phyloP scores from a whole-genome alignment of 2,797 vertebrate species.

The Rousettus madagascariensis region DNA sequence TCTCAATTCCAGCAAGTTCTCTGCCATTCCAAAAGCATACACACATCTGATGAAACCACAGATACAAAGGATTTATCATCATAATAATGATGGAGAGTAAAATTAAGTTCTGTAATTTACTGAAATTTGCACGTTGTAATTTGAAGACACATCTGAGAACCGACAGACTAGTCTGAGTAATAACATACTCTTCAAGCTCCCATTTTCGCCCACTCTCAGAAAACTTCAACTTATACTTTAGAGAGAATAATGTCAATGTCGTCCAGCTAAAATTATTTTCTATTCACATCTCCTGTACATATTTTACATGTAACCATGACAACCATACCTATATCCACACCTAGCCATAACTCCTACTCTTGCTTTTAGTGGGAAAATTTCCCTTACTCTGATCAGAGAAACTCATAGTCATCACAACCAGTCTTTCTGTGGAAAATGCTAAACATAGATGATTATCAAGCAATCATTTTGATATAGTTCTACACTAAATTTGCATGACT shows the following conservation, averaged over 20 bases:
- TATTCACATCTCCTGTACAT: not conserved
- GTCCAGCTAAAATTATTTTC: not conserved
- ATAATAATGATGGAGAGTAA: not conserved
- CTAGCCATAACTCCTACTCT: not conserved
- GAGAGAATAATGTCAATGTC: not conserved
- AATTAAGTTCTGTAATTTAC: not conserved
- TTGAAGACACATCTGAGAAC: conserved; percentile 8
- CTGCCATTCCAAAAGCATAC: not conserved
- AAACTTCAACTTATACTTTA: conserved; percentile 5
- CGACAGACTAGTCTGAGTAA: not conserved
- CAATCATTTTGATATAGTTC: not conserved
- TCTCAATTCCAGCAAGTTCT: not conserved
- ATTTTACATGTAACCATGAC: not conserved
- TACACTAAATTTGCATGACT: not conserved
- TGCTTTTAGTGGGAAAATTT: not conserved
- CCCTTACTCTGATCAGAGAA: not conserved
- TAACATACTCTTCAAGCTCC: not conserved
- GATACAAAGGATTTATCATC: not conserved
- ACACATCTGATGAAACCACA: not conserved
- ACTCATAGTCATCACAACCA: not conserved
- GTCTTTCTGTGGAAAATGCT: not conserved
- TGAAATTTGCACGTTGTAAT: not conserved
- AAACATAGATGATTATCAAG: not conserved
- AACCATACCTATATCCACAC: not conserved
- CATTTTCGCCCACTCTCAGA: not conserved